These are phyloP conservation scores for Columba livia DNA, from an alignment of 2,113 vertebrate genomes.

Conservation along the genomic window DNA sequence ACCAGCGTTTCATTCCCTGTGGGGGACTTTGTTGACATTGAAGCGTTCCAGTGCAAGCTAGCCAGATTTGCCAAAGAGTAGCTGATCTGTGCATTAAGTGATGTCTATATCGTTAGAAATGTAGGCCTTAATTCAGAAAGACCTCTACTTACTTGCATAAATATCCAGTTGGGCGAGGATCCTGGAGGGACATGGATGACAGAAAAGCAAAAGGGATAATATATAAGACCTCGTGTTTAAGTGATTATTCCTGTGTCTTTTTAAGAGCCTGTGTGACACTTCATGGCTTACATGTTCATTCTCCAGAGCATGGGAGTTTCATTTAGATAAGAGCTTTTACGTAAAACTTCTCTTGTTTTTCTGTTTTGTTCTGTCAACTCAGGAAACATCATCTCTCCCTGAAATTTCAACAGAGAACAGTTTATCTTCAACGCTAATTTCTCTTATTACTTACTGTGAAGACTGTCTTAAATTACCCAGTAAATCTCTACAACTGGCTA, in stretches of 20 bases:
- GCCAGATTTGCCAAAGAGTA: neutral
- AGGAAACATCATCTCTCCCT: slow-evolving; percentile 17
- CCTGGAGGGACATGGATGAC: neutral
- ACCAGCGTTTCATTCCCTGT: neutral
- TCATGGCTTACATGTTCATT: neutral
- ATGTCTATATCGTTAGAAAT: neutral
- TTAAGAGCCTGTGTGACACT: neutral
- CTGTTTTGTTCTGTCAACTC: neutral
- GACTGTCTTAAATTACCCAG: slow-evolving; percentile 26
- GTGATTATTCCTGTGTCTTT: neutral
- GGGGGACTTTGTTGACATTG: neutral
- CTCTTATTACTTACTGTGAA: slow-evolving; percentile 2
- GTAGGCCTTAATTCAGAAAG: neutral
- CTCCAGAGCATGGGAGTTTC: neutral
- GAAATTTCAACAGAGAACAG: slow-evolving; percentile 41
- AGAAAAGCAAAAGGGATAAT: neutral
- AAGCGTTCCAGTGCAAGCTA: neutral
- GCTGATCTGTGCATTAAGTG: neutral
- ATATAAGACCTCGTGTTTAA: neutral
- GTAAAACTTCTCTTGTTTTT: neutral
- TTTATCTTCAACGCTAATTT: slow-evolving; percentile 35
- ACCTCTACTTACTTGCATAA: neutral
- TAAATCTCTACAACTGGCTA: neutral
- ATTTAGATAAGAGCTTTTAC: neutral
- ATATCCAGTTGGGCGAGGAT: neutral